These are phyloP conservation scores for Megaceryle maxima DNA, from an alignment of 2,113 vertebrate species.

Conservation along the genomic window DNA sequence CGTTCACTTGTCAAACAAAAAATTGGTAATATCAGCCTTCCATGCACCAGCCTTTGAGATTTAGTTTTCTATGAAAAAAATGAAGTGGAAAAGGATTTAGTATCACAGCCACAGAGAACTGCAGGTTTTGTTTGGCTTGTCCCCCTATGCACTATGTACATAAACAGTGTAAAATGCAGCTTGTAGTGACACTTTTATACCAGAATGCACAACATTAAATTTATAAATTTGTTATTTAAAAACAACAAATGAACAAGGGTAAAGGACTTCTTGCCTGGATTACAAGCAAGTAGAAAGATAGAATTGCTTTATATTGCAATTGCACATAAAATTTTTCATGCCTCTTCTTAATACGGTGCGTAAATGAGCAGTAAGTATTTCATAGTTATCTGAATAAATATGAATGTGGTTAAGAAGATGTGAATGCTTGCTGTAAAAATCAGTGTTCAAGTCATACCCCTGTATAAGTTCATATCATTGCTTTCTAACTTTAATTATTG, in stretches of 20 bases:
- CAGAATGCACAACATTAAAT: background rate
- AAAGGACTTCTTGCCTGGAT: background rate
- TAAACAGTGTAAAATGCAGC: background rate
- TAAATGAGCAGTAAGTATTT: slow-evolving; percentile 4
- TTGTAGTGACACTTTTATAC: background rate
- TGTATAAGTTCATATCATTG: background rate
- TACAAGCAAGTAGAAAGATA: background rate
- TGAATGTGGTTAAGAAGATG: background rate
- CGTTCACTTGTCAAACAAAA: background rate
- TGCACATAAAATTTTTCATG: background rate
- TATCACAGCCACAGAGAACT: background rate
- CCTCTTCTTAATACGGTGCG: background rate
- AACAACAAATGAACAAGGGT: background rate
- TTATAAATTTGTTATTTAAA: background rate
- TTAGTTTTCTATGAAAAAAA: background rate
- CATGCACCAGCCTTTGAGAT: background rate
- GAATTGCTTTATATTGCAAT: background rate
- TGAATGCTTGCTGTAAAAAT: slow-evolving; percentile 10
- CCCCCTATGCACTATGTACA: background rate
- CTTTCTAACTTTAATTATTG: slow-evolving; percentile 6
- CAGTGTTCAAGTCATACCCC: background rate
- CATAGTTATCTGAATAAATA: background rate
- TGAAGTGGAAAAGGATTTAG: background rate
- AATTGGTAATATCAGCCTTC: background rate
- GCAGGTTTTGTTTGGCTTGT: background rate